Conservation (phyloP, 2,113 vertebrate species). For the Sorex araneus region DNA sequence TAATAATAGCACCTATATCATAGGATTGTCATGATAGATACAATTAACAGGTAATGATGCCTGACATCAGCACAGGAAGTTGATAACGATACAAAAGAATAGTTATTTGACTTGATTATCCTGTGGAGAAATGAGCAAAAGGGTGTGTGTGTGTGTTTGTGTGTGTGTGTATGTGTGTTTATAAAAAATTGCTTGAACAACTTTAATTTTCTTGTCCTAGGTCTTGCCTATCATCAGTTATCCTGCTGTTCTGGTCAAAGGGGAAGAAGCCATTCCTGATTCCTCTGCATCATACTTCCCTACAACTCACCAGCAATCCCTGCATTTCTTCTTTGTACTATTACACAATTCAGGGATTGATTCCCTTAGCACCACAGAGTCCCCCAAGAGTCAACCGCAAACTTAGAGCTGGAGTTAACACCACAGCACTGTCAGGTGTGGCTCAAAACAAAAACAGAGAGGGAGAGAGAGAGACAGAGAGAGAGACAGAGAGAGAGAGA, state of each 20-base stretch:
- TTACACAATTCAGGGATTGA: too few relatives aligned
- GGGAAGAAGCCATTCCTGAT: not conserved
- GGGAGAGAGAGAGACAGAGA: too few relatives aligned
- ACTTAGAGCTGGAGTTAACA: too few relatives aligned
- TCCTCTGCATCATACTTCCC: not conserved
- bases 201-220: slow-evolving; percentile 37
- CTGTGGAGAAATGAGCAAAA: not conserved
- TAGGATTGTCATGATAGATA: not conserved
- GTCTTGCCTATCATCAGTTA: not conserved
- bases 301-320: not conserved
- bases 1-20: not conserved
- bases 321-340: not conserved
- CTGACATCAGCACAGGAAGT: not conserved
- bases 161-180: not conserved
- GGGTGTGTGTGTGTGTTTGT: not conserved
- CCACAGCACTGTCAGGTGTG: too few relatives aligned
- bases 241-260: slow-evolving; percentile 12
- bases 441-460: too few relatives aligned
- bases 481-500: too few relatives aligned
- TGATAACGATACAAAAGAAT: not conserved
- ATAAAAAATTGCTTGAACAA: slow-evolving; percentile 45
- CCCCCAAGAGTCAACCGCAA: too few relatives aligned
- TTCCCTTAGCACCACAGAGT: too few relatives aligned
- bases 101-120: slow-evolving; percentile 13
- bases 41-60: not conserved